Conservation (phyloP, 1,140 invertebrate species). For the Procambarus virginalis region DNA sequence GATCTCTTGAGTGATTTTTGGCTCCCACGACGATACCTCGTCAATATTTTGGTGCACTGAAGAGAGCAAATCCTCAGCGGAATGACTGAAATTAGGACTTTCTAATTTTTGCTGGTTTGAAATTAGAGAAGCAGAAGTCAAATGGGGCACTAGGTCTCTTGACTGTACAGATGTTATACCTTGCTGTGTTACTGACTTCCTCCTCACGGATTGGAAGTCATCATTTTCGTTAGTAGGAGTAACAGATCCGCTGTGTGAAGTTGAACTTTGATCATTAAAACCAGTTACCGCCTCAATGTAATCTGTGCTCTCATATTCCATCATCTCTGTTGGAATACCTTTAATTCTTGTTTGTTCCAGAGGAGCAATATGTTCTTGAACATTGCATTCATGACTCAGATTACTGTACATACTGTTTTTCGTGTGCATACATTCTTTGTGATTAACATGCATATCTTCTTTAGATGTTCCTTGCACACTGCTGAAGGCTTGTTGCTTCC, state of each 20-base stretch:
- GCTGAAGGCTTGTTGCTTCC: background rate
- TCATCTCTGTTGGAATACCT: background rate
- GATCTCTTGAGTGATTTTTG: conserved; percentile 23
- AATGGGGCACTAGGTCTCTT: background rate
- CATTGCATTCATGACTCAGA: background rate
- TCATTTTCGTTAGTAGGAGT: background rate
- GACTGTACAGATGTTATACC: background rate
- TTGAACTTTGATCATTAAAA: background rate
- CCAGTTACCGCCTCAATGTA: background rate
- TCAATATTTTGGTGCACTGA: background rate
- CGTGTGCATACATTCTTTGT: background rate
- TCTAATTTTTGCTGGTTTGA: background rate
- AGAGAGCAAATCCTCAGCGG: background rate
- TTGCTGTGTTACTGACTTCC: background rate
- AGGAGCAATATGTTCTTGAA: background rate
- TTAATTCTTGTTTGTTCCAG: background rate
- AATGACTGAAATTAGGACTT: background rate
- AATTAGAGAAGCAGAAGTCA: background rate
- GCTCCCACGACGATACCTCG: conserved; percentile 24
- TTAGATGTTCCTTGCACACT: background rate
- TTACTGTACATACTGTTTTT: background rate
- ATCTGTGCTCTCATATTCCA: background rate
- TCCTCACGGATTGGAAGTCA: background rate
- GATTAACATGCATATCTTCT: background rate
- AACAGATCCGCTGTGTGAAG: background rate